Evolutionary conservation across 2,113 vertebrate genomes (phyloP).

Genomic region (Sylvia atricapilla): DNA sequence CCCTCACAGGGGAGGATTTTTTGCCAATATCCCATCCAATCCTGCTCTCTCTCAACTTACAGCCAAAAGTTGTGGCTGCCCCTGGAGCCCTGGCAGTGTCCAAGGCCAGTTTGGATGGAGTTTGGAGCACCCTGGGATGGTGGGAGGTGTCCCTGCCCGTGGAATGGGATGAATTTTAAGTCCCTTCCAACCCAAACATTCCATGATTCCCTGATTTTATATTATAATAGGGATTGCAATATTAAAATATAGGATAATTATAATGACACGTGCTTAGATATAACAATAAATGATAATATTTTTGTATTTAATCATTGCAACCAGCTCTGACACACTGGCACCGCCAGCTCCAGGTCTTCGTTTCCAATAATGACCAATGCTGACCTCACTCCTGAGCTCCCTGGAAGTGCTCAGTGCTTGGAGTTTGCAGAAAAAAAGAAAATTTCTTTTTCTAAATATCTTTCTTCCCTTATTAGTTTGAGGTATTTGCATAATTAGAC

Average conservation of each 20-base stretch:
- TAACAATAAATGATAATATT: background rate
- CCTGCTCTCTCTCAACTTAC: background rate
- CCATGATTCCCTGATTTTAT: background rate
- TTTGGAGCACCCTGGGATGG: background rate
- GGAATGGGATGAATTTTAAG: accelerated
- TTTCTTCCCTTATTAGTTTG: background rate
- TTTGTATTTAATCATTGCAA: accelerated
- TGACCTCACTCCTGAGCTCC: background rate
- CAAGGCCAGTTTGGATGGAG: background rate
- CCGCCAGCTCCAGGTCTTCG: background rate
- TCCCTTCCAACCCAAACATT: background rate
- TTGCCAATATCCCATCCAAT: background rate
- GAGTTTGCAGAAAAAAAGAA: background rate
- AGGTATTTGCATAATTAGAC: background rate
- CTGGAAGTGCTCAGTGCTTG: background rate
- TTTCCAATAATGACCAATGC: too few relatives aligned
- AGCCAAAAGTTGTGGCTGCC: background rate
- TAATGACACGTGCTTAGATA: accelerated
- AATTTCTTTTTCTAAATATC: background rate
- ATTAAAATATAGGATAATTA: too few relatives aligned
- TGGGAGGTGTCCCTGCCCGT: background rate
- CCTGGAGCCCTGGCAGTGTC: background rate
- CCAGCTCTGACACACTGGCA: background rate
- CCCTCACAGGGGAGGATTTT: background rate
- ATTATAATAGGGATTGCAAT: accelerated